These are phyloP conservation scores for Craterocephalus amniculus DNA, from an alignment of 2,797 vertebrate species.

Conservation along the genomic window DNA sequence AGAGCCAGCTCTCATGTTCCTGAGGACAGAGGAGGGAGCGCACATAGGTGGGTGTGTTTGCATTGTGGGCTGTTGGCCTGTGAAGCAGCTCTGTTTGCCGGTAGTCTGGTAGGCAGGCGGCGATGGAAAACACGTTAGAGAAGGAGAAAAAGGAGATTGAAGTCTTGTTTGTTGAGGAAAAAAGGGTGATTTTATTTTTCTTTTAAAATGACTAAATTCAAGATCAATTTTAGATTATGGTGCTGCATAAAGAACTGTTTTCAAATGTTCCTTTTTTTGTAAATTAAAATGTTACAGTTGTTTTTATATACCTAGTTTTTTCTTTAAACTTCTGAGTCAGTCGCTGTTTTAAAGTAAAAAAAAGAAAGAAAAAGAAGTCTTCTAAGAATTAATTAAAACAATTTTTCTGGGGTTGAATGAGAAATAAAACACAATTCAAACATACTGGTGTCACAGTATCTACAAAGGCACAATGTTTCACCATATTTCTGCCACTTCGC, in stretches of 20 bases:
- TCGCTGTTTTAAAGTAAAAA: constrained; percentile 37
- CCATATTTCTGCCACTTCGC: not conserved
- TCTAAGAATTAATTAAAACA: constrained; percentile 56
- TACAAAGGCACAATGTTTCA: constrained; percentile 54
- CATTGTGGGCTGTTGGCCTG: constrained; percentile 58
- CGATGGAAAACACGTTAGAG: constrained; percentile 28
- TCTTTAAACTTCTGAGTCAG: constrained; percentile 44
- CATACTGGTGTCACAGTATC: constrained; percentile 50
- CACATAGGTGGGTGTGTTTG: constrained; percentile 58
- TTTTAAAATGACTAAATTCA: not conserved
- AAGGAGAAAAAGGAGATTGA: constrained; percentile 29
- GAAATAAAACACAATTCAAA: constrained; percentile 31
- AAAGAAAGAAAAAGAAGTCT: constrained; percentile 15
- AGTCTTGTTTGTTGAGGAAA: constrained; percentile 4
- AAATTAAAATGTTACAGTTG: not conserved
- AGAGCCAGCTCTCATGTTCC: constrained; percentile 75
- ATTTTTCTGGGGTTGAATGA: constrained; percentile 46
- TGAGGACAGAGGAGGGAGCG: constrained; percentile 57
- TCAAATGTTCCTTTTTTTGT: not conserved
- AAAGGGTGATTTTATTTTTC: not conserved
- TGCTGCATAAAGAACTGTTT: not conserved
- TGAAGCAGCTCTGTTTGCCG: constrained; percentile 58
- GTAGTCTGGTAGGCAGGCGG: constrained; percentile 38
- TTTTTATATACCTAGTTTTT: constrained; percentile 23
- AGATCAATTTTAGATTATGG: not conserved